Percentiles rank a stretch among this genome's conserved stretches.
Conservation (phyloP, 2,888 invertebrate genomes). For the Drosophila conformis region DNA sequence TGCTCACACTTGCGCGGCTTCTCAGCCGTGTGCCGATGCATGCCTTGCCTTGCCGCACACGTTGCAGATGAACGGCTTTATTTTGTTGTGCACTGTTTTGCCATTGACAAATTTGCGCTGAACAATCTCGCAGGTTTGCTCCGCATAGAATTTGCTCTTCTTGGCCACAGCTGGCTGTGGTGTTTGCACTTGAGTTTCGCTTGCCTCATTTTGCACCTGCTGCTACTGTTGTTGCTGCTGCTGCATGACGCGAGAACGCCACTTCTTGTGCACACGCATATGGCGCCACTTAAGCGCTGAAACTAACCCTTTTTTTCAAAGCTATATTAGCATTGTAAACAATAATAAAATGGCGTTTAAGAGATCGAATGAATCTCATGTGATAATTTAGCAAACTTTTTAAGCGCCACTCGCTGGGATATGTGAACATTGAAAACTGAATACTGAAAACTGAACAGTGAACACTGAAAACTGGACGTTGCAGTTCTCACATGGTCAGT, state of each 20-base stretch:
- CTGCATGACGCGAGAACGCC: constrained; percentile 80
- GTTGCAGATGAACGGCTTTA: constrained; percentile 90
- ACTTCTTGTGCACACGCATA: constrained; percentile 87
- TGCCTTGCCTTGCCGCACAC: constrained; percentile 91
- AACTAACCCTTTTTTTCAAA: background rate
- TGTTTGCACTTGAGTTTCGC: no score
- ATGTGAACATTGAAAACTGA: constrained; percentile 1
- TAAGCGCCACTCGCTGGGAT: constrained; percentile 27
- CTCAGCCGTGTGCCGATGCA: constrained; percentile 91
- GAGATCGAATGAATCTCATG: no score
- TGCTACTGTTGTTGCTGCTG: constrained; percentile 22
- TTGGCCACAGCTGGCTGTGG: constrained; percentile 44
- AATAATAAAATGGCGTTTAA: background rate
- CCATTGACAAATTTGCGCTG: constrained; percentile 89
- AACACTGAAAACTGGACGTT: constrained; percentile 4
- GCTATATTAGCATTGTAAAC: background rate
- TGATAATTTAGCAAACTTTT: constrained; percentile 5
- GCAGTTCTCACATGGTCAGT: constrained; percentile 28
- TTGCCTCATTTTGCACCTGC: constrained; percentile 33
- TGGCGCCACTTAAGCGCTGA: constrained; percentile 87
- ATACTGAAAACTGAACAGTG: background rate
- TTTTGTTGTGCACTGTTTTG: constrained; percentile 90
- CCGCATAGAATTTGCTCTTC: constrained; percentile 86
- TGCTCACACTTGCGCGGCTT: constrained; percentile 90
- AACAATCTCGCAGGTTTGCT: constrained; percentile 89